These are phyloP conservation scores for Cylas formicarius DNA, from an alignment of 1,140 invertebrate genomes.

Conservation along the genomic window DNA sequence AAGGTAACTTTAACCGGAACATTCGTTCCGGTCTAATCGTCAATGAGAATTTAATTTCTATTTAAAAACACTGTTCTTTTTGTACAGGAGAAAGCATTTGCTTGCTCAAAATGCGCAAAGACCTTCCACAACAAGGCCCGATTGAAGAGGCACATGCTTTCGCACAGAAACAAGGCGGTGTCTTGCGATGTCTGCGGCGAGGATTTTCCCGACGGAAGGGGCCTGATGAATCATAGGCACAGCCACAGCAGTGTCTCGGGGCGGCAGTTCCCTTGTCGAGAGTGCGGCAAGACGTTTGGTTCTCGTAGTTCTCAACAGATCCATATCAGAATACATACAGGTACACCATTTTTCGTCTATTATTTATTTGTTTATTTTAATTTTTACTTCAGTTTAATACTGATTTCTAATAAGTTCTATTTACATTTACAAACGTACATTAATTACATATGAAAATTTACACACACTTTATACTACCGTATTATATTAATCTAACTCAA, in stretches of 20 bases:
- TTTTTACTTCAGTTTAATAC: too few relatives aligned
- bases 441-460: too few relatives aligned
- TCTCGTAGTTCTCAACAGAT: slow-evolving; percentile 88
- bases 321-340: slow-evolving; percentile 81
- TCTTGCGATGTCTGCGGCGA: slow-evolving; percentile 63
- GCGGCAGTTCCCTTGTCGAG: slow-evolving; percentile 72
- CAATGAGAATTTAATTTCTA: background rate
- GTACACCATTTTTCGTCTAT: slow-evolving; percentile 36
- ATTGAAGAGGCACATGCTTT: slow-evolving; percentile 57
- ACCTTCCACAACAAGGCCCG: slow-evolving; percentile 63
- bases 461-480: too few relatives aligned
- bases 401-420: background rate
- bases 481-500: too few relatives aligned
- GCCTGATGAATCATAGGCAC: slow-evolving; percentile 62
- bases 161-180: slow-evolving; percentile 60
- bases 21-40: background rate
- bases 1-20: slow-evolving; percentile 39
- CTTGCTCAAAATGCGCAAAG: slow-evolving; percentile 57
- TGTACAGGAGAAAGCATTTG: slow-evolving; percentile 38
- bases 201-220: slow-evolving; percentile 61
- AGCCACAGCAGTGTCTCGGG: slow-evolving; percentile 49
- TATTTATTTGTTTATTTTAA: background rate
- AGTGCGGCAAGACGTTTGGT: slow-evolving; percentile 78
- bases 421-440: background rate
- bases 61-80: background rate